Conservation (phyloP, 2,113 vertebrate genomes). For the Tragelaphus imberbis region DNA sequence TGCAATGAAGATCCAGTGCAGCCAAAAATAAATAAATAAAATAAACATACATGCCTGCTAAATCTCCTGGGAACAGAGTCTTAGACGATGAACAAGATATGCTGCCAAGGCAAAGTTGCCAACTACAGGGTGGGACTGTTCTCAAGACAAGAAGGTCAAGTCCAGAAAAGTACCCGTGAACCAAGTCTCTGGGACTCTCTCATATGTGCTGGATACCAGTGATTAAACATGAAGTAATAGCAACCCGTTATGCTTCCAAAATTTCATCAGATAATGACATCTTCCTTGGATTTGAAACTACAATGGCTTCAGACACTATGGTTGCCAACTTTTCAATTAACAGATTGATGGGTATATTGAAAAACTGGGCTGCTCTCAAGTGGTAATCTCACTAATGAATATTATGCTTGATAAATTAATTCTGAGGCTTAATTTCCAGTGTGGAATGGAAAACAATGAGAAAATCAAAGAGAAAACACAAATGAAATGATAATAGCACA, state of each 20-base stretch:
- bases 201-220: not conserved
- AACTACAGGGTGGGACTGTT: slow-evolving; percentile 17
- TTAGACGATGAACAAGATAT: not conserved
- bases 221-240: not conserved
- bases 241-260: not conserved
- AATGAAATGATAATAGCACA: not conserved
- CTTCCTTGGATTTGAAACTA: not conserved
- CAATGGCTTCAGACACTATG: not conserved
- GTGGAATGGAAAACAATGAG: not conserved
- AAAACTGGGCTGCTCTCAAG: slow-evolving; percentile 13
- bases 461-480: slow-evolving; percentile 21
- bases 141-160: slow-evolving; percentile 43
- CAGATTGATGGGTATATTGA: slow-evolving; percentile 28
- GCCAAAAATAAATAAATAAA: not conserved
- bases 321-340: slow-evolving; percentile 41
- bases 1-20: not conserved
- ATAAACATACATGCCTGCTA: not conserved
- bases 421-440: slow-evolving; percentile 14
- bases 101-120: slow-evolving; percentile 1
- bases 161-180: slow-evolving; percentile 18
- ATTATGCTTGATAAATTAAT: slow-evolving; percentile 20
- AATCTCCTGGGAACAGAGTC: not conserved
- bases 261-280: not conserved
- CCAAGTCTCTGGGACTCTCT: not conserved
- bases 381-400: slow-evolving; percentile 21